A percentile compares a stretch with the other conserved stretches of the same genome.
phyloP scores from a whole-genome alignment of 2,113 vertebrate species.

The Hippocampus guttulatus region DNA sequence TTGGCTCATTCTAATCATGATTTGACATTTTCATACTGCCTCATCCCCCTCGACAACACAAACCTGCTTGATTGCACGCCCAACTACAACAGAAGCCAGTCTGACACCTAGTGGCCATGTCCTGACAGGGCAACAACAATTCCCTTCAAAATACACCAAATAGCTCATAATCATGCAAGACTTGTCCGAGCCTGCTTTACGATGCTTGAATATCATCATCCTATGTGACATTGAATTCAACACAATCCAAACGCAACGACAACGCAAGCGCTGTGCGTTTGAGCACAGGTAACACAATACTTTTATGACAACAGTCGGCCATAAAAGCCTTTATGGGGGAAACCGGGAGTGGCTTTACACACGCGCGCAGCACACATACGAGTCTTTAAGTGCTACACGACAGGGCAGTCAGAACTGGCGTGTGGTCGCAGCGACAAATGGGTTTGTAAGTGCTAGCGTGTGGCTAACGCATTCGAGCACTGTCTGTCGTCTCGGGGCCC shows the following conservation, averaged over 20 bases:
- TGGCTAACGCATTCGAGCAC: slow-evolving; percentile 19
- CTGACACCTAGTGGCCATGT: slow-evolving; percentile 50
- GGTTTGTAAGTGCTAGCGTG: slow-evolving; percentile 10
- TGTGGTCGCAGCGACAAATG: slow-evolving; percentile 16
- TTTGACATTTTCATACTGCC: not conserved
- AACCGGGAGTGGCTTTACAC: slow-evolving; percentile 34
- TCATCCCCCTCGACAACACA: not conserved
- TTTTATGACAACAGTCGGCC: slow-evolving; percentile 25
- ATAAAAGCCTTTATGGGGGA: slow-evolving; percentile 37
- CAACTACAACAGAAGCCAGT: slow-evolving; percentile 2
- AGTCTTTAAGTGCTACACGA: slow-evolving; percentile 29
- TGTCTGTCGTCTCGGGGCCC: not conserved
- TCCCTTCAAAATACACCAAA: slow-evolving; percentile 2
- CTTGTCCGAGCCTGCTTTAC: not conserved
- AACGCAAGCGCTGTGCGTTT: slow-evolving; percentile 3
- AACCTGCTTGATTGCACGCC: not conserved
- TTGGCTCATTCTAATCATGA: not conserved
- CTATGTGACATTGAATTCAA: not conserved
- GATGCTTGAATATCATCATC: not conserved
- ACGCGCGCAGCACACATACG: not conserved
- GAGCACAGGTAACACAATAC: slow-evolving; percentile 42
- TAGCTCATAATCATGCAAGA: not conserved
- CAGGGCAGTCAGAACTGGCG: slow-evolving; percentile 10
- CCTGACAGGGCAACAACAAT: slow-evolving; percentile 30
- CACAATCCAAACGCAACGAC: not conserved